phyloP scores from a whole-genome alignment of 2,888 invertebrate genomes.

The Leptopilina syphax region DNA sequence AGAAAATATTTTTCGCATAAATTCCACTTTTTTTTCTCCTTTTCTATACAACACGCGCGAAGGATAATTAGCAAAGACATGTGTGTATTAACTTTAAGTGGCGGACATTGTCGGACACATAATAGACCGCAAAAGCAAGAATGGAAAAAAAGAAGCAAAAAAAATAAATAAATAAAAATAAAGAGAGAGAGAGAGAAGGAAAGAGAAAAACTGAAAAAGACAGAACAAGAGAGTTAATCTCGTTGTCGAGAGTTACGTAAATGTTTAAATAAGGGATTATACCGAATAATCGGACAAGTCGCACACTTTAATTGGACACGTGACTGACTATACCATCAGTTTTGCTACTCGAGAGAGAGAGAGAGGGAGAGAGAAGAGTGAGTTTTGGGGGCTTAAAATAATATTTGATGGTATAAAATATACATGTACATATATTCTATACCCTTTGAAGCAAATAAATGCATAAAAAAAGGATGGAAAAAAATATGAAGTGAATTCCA shows the following conservation, averaged over 20 bases:
- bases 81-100: not conserved
- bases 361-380: too few species aligned
- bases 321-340: slow-evolving; percentile 12
- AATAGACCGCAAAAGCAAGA: not conserved
- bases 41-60: slow-evolving; percentile 6
- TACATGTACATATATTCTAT: not conserved
- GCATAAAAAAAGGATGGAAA: not conserved
- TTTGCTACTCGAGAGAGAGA: not conserved
- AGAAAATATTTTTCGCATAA: too few species aligned
- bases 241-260: slow-evolving; percentile 29
- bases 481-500: slow-evolving; percentile 16
- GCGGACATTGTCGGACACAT: not conserved
- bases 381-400: slow-evolving; percentile 16
- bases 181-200: not conserved
- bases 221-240: slow-evolving; percentile 25
- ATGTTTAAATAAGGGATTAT: slow-evolving; percentile 36
- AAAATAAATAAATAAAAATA: not conserved
- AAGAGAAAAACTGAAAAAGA: too few species aligned
- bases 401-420: slow-evolving; percentile 30
- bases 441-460: slow-evolving; percentile 29
- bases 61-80: not conserved
- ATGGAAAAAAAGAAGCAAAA: not conserved
- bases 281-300: slow-evolving; percentile 36
- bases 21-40: too few species aligned
- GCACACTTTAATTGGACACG: slow-evolving; percentile 36